phyloP scores from a whole-genome alignment of 1,140 invertebrate species.

The Babylonia areolata region DNA sequence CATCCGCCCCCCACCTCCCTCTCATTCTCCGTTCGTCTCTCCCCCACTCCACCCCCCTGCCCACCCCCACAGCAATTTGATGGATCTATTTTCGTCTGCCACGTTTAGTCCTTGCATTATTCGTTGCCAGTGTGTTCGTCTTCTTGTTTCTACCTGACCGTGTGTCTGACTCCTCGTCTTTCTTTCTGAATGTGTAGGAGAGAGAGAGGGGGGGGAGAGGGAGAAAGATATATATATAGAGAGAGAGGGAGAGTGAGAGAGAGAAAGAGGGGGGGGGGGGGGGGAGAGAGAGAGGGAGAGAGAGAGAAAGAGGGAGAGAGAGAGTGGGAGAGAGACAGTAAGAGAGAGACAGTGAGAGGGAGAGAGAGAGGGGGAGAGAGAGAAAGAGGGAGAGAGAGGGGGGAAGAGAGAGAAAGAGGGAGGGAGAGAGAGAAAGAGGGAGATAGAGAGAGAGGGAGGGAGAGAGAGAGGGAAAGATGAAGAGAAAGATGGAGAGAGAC shows the following conservation, averaged over 20 bases:
- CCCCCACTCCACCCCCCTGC: too few relatives aligned
- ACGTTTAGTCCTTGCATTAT: too few relatives aligned
- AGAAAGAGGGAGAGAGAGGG: constrained; percentile 26
- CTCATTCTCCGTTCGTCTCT: too few relatives aligned
- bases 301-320: neutral
- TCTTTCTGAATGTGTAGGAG: too few relatives aligned
- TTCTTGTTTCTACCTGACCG: too few relatives aligned
- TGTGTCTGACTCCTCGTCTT: too few relatives aligned
- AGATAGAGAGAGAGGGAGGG: constrained; percentile 26
- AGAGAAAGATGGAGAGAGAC: constrained; percentile 9
- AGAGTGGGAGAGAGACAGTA: neutral
- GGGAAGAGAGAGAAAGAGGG: neutral
- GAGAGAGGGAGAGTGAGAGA: neutral
- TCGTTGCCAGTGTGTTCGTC: too few relatives aligned
- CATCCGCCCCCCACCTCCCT: too few relatives aligned
- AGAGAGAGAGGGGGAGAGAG: neutral
- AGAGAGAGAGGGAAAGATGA: neutral
- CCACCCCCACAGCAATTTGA: too few relatives aligned
- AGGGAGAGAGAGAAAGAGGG: neutral
- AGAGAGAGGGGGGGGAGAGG: neutral
- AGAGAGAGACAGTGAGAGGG: neutral
- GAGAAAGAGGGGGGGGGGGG: neutral
- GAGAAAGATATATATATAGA: neutral
- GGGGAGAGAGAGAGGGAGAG: neutral
- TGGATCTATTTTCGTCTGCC: too few relatives aligned